Conservation (phyloP, 2,113 vertebrate species). For the Ophthalmolycus amberensis region DNA sequence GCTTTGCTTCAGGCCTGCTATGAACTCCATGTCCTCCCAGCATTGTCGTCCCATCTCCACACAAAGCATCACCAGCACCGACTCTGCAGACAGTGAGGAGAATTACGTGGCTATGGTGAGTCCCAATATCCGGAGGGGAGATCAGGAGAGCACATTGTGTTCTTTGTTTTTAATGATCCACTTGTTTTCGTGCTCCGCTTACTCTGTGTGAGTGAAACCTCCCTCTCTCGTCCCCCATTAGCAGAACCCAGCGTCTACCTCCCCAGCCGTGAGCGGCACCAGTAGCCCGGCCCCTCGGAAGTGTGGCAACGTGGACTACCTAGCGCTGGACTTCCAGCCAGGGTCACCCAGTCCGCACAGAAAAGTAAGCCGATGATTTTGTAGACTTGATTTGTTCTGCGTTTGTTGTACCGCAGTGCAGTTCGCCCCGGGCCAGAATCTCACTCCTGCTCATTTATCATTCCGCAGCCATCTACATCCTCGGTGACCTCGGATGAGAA, state of each 20-base stretch:
- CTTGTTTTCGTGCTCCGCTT: conserved; percentile 28
- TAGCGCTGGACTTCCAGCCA: conserved; percentile 96
- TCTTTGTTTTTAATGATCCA: conserved; percentile 56
- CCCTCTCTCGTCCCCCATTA: conserved; percentile 69
- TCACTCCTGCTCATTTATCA: conserved; percentile 35
- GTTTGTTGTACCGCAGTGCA: background rate
- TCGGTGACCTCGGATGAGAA: conserved; percentile 96
- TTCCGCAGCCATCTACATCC: conserved; percentile 92
- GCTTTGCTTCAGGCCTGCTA: conserved; percentile 83
- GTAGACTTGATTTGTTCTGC: background rate
- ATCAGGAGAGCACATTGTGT: conserved; percentile 39
- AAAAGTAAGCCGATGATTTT: conserved; percentile 85
- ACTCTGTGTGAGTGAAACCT: conserved; percentile 47
- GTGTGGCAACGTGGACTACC: conserved; percentile 94
- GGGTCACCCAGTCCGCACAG: conserved; percentile 94
- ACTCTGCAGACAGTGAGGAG: conserved; percentile 98
- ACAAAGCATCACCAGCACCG: conserved; percentile 99
- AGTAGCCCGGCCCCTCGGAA: conserved; percentile 96
- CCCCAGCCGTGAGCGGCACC: conserved; percentile 93
- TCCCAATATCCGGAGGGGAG: conserved; percentile 37
- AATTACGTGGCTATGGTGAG: conserved; percentile 98
- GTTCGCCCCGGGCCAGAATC: background rate
- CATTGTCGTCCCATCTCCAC: conserved; percentile 96
- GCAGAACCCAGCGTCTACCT: conserved; percentile 98
- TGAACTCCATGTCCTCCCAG: conserved; percentile 90